Evolutionary conservation across 2,888 invertebrate genomes (phyloP).

Genomic region (Panopea generosa): DNA sequence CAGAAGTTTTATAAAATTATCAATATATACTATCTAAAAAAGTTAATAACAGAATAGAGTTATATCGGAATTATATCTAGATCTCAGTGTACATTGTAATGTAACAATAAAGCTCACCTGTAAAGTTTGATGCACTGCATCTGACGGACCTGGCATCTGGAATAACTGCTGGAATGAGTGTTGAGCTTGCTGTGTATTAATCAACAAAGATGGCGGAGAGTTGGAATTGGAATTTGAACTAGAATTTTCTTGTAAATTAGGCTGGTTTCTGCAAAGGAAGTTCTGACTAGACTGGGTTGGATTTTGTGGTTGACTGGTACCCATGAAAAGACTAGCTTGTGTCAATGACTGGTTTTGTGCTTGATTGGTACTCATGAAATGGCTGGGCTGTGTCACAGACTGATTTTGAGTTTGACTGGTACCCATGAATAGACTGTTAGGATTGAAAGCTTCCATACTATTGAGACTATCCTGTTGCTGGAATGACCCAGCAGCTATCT

Average conservation of each 20-base stretch:
- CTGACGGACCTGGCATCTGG: slow-evolving; percentile 49
- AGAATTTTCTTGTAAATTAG: background rate
- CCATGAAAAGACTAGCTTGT: slow-evolving; percentile 14
- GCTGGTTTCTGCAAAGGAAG: slow-evolving; percentile 1
- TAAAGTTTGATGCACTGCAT: too few relatives aligned
- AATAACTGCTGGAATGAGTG: slow-evolving; percentile 49
- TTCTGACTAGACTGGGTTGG: background rate
- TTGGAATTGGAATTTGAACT: slow-evolving; percentile 53
- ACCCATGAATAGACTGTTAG: slow-evolving; percentile 2
- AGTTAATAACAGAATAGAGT: too few relatives aligned
- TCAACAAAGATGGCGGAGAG: slow-evolving; percentile 47
- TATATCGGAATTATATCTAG: too few relatives aligned
- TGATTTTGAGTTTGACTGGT: slow-evolving; percentile 7
- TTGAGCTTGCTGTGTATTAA: slow-evolving; percentile 59
- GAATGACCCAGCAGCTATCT: background rate
- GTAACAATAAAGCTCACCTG: too few relatives aligned
- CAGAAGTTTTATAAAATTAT: too few relatives aligned
- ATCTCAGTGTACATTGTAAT: too few relatives aligned
- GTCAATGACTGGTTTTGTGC: background rate
- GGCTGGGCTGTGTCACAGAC: background rate
- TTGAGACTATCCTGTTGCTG: background rate
- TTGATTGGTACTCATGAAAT: background rate
- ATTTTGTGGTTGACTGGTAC: slow-evolving; percentile 5
- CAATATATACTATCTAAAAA: too few relatives aligned
- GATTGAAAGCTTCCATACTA: background rate